A percentile compares a stretch with the other conserved stretches of the same genome.
phyloP scores from a whole-genome alignment of 2,888 invertebrate genomes.

The Rotaria socialis region DNA sequence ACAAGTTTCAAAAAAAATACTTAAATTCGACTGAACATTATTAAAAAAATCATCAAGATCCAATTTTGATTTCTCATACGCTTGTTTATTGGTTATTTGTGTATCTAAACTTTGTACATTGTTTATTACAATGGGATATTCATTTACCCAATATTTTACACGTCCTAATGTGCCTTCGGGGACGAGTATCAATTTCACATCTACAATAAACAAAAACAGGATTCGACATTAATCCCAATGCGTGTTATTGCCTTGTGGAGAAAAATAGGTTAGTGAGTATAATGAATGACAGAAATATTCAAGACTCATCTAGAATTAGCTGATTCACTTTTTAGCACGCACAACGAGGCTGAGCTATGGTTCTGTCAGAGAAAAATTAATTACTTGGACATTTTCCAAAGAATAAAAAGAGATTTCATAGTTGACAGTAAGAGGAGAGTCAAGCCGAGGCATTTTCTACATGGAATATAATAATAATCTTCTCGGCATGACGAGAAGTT shows the following conservation, averaged over 20 bases:
- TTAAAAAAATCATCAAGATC: slow-evolving; percentile 16
- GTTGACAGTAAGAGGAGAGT: too few relatives aligned
- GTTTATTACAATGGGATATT: slow-evolving; percentile 4
- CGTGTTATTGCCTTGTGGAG: background rate
- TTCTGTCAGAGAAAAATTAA: too few relatives aligned
- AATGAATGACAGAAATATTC: too few relatives aligned
- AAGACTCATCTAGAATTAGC: too few relatives aligned
- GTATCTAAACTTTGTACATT: background rate
- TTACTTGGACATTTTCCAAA: too few relatives aligned
- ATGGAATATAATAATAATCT: too few relatives aligned
- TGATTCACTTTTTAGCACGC: too few relatives aligned
- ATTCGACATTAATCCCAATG: background rate
- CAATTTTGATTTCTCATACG: background rate
- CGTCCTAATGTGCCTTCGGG: background rate
- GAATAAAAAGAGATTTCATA: too few relatives aligned
- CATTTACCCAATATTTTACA: slow-evolving; percentile 25
- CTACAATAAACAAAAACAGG: background rate
- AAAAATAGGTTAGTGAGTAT: too few relatives aligned
- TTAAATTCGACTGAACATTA: background rate
- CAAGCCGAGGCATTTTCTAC: too few relatives aligned
- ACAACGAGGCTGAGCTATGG: too few relatives aligned
- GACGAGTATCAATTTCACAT: background rate
- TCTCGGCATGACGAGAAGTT: too few relatives aligned
- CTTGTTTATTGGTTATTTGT: background rate
- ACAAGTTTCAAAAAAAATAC: slow-evolving; percentile 4